Conservation (phyloP, 2,113 vertebrate species). For the Bostrychus sinensis region DNA sequence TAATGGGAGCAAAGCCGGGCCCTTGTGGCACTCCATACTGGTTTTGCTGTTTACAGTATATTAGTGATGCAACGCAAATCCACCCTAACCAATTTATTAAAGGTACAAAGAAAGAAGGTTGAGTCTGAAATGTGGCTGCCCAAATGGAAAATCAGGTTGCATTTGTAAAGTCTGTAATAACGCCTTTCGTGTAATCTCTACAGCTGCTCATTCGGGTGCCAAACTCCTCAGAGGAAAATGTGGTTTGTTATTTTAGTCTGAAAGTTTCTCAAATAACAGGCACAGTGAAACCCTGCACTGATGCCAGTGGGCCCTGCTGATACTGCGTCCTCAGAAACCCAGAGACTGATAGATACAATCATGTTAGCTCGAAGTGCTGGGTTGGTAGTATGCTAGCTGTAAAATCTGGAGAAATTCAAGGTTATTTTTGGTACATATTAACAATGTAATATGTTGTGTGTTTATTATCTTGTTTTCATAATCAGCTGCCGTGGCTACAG, state of each 20-base stretch:
- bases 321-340: neutral
- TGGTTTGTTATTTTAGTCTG: conserved; percentile 37
- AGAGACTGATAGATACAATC: neutral
- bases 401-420: neutral
- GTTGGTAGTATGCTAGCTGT: no score
- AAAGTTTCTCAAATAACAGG: conserved; percentile 17
- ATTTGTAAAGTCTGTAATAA: conserved; percentile 9
- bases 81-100: neutral
- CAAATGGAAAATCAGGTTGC: conserved; percentile 24
- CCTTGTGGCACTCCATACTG: neutral
- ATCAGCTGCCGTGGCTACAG: no score
- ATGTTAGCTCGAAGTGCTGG: neutral
- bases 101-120: neutral
- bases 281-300: neutral
- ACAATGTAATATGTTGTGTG: no score
- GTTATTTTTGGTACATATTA: no score
- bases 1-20: neutral
- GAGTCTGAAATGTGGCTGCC: conserved; percentile 28
- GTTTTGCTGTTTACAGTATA: neutral
- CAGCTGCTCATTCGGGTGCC: conserved; percentile 3
- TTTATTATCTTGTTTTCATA: no score
- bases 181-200: neutral
- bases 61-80: neutral
- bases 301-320: neutral
- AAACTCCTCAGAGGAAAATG: conserved; percentile 24